Evolutionary conservation across 1,140 invertebrate species (phyloP), one percentile per base, ranked within the genome.

Genomic region (Euborellia annulipes): DNA sequence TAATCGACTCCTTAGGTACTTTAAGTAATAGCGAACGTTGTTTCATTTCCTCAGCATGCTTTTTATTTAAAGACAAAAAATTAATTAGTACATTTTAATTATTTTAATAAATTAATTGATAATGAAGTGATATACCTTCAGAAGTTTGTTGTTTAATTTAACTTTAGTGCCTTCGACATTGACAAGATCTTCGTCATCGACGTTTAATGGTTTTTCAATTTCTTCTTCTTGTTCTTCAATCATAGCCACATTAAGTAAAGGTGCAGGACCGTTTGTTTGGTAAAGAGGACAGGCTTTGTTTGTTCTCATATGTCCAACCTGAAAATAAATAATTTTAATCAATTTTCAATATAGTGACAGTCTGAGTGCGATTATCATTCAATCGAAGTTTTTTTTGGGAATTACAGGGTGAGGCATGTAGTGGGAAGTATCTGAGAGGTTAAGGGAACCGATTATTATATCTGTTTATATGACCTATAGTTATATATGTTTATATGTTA

Each of bases 241-340:
- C 66, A 85, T 72, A 0, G 82, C 76, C 1, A 82, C 78, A 57
- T 74, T 80, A n/a, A 80, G 69, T 1, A 79, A 70, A n/a, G 72
- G 66, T 0, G 73, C 60, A 30, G 63, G 68, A 52, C 64, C 75
- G 47, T 66, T 67, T 49, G 76, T 79, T 27, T 87, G 83, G 61
- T 95, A 97, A 34, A 92, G 62, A 0, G 93, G 92, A 66, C 94
- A 97, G 1, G 91, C 85, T 61, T 94, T 94, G 62, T 98, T 98
- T 0, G 94, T 98, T 39, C 91, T 65, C 81, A 84, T 83, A 56
- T 84, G 81, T 36, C 81, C 80, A 37, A 75, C 70, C 58, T 57
- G 53, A 56, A 41, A 46, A 32, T 55, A 47, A 21, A 37, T 21
- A 3, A 1, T 34, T 23, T 13, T 7, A 40, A n/a, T 3, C n/a